These are phyloP conservation scores for Brachypalpus laphriformis DNA, from an alignment of 2,888 invertebrate species.

Conservation along the genomic window DNA sequence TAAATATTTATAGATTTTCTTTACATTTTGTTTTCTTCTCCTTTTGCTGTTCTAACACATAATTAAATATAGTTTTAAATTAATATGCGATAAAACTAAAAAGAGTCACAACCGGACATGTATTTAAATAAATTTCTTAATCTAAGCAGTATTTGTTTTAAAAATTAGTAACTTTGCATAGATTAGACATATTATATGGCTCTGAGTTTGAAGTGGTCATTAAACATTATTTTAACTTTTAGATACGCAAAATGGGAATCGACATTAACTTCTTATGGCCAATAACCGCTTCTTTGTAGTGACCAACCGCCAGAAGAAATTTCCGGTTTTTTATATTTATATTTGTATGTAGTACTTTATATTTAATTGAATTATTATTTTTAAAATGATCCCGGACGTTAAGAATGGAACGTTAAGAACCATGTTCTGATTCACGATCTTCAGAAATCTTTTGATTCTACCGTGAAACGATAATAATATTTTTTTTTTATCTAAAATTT, in stretches of 20 bases:
- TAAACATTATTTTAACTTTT: background rate
- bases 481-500: no score
- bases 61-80: background rate
- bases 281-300: no score
- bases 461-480: no score
- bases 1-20: background rate
- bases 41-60: background rate
- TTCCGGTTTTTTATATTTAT: no score
- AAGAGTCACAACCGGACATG: background rate
- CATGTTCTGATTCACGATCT: no score
- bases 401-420: no score
- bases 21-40: background rate
- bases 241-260: background rate
- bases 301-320: no score
- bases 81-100: background rate
- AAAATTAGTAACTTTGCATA: conserved; percentile 4
- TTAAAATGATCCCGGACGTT: no score
- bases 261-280: background rate
- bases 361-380: no score
- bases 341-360: no score
- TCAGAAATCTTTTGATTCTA: no score
- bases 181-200: background rate
- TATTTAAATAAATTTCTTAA: conserved; percentile 6
- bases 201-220: background rate
- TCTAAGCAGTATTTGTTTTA: background rate